phyloP scores from a whole-genome alignment of 1,140 invertebrate species.

The Aphelenchoides fujianensis region DNA sequence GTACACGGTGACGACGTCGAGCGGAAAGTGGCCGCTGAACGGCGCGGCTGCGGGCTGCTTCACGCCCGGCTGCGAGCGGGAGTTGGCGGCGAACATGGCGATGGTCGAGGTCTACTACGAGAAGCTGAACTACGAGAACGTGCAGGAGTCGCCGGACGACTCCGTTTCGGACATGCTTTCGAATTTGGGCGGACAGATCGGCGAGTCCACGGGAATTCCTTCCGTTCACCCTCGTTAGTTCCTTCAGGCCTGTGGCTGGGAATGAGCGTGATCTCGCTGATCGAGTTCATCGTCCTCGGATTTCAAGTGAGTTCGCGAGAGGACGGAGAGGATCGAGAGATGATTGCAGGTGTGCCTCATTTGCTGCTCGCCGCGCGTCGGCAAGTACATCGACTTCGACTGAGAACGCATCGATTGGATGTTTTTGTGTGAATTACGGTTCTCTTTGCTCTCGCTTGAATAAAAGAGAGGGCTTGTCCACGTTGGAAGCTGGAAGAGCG shows the following conservation, averaged over 20 bases:
- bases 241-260: conserved; percentile 27
- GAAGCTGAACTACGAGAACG: conserved; percentile 28
- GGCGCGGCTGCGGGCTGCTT: background rate
- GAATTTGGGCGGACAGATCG: conserved; percentile 23
- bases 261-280: conserved; percentile 30
- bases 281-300: conserved; percentile 34
- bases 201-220: no score
- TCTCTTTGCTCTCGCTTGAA: no score
- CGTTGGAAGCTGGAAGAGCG: no score
- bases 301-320: conserved; percentile 22
- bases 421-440: background rate
- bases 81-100: background rate
- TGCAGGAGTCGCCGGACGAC: conserved; percentile 10
- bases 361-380: background rate
- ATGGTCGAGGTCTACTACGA: conserved; percentile 24
- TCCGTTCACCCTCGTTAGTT: no score
- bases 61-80: background rate
- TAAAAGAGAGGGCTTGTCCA: no score
- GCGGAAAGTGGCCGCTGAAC: conserved; percentile 2
- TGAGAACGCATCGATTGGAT: no score
- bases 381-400: conserved; percentile 3
- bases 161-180: conserved; percentile 13
- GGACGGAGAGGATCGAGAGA: background rate
- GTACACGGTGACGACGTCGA: conserved; percentile 24
- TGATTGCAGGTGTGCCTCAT: background rate